Conservation (phyloP, 2,888 invertebrate genomes). For the Epirrita christyi region DNA sequence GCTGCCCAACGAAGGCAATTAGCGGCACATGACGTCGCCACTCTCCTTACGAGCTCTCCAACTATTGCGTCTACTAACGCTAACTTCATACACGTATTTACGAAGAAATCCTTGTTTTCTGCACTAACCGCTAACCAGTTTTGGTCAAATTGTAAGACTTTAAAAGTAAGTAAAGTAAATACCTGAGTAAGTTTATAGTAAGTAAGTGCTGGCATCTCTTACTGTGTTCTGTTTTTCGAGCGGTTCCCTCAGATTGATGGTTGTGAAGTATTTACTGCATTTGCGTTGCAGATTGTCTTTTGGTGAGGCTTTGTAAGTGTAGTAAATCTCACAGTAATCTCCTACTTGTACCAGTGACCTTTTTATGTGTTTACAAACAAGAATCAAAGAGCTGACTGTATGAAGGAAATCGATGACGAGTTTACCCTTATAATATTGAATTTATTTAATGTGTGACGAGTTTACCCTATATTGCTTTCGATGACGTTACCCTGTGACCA, state of each 20-base stretch:
- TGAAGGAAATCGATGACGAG: too few relatives aligned
- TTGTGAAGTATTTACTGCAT: constrained; percentile 15
- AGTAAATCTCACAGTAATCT: too few relatives aligned
- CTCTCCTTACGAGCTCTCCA: constrained; percentile 51
- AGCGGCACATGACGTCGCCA: constrained; percentile 68
- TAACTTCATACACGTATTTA: constrained; percentile 46
- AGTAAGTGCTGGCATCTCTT: constrained; percentile 3
- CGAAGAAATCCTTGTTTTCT: constrained; percentile 19
- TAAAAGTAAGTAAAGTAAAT: constrained; percentile 8
- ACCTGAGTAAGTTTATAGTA: too few relatives aligned
- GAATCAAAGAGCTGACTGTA: too few relatives aligned
- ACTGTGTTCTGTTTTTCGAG: constrained; percentile 5
- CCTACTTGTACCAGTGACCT: too few relatives aligned
- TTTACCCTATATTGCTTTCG: too few relatives aligned
- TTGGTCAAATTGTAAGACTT: constrained; percentile 17
- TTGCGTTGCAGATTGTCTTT: constrained; percentile 15
- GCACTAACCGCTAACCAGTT: constrained; percentile 19
- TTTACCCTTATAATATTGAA: too few relatives aligned
- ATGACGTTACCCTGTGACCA: too few relatives aligned
- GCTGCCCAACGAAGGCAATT: constrained; percentile 70
- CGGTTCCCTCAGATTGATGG: constrained; percentile 13
- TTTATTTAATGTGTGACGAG: too few relatives aligned
- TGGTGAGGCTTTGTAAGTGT: constrained; percentile 10
- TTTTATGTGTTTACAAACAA: too few relatives aligned
- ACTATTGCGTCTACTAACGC: constrained; percentile 50